Conservation (phyloP, 2,888 invertebrate genomes). For the Rhorus exstirpatorius region DNA sequence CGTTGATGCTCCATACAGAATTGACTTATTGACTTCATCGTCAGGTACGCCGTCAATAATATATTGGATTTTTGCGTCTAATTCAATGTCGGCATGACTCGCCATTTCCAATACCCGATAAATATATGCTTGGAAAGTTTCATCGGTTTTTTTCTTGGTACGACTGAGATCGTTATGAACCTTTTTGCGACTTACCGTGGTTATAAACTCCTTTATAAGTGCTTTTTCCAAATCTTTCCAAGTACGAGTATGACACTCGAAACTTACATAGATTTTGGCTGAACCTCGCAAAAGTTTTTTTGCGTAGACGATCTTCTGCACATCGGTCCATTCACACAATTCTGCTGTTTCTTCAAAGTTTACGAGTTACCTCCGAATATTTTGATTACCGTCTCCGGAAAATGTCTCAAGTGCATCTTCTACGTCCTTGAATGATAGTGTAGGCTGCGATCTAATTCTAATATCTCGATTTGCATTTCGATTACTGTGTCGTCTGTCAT, state of each 20-base stretch:
- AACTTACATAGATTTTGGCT: slow-evolving; percentile 39
- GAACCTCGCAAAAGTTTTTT: slow-evolving; percentile 51
- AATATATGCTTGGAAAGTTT: slow-evolving; percentile 61
- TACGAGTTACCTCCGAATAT: slow-evolving; percentile 33
- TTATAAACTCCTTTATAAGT: slow-evolving; percentile 57
- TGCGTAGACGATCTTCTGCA: no score
- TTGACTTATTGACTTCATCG: slow-evolving; percentile 54
- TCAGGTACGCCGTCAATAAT: slow-evolving; percentile 62
- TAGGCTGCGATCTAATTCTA: slow-evolving; percentile 14
- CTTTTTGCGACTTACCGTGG: slow-evolving; percentile 55
- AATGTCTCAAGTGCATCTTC: slow-evolving; percentile 49
- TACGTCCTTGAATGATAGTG: slow-evolving; percentile 54
- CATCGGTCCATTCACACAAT: slow-evolving; percentile 53
- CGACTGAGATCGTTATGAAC: slow-evolving; percentile 54
- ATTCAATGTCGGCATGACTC: slow-evolving; percentile 62
- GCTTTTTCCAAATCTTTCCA: slow-evolving; percentile 64
- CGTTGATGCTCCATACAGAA: slow-evolving; percentile 22
- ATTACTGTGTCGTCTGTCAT: background rate
- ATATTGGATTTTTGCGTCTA: no score
- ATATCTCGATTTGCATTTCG: background rate
- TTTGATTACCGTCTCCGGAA: slow-evolving; percentile 53
- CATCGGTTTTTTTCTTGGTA: slow-evolving; percentile 44
- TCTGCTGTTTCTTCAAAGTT: slow-evolving; percentile 57
- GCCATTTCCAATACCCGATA: no score
- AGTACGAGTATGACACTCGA: slow-evolving; percentile 41